These are phyloP conservation scores for Bolborhynchus lineola DNA, from an alignment of 2,113 vertebrate genomes.

Conservation along the genomic window DNA sequence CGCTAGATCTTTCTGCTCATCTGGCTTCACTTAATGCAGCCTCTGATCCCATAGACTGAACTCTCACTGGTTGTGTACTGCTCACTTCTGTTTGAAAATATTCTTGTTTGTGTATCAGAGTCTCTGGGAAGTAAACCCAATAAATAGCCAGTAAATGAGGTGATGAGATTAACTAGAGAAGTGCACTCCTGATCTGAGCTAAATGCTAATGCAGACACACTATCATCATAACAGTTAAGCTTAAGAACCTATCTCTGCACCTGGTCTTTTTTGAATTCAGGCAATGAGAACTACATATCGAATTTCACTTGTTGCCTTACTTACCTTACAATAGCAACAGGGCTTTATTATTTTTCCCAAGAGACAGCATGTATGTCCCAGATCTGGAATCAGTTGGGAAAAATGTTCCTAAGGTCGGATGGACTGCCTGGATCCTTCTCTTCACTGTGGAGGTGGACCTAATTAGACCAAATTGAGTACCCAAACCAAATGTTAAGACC, in stretches of 20 bases:
- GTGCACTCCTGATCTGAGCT: background rate
- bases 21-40: background rate
- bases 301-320: background rate
- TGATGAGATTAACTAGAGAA: background rate
- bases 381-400: background rate
- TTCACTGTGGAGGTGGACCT: background rate
- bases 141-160: too few species aligned
- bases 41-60: background rate
- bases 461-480: background rate
- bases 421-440: background rate
- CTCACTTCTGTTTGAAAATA: background rate
- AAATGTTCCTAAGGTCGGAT: background rate
- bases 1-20: background rate
- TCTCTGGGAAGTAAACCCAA: background rate
- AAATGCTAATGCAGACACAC: background rate
- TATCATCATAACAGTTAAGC: background rate
- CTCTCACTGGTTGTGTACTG: fast-evolving
- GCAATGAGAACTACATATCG: background rate
- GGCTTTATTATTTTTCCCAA: background rate
- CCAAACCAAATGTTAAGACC: background rate
- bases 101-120: background rate
- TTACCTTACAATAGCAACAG: background rate
- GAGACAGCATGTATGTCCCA: background rate
- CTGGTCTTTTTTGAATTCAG: background rate
- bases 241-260: background rate